A percentile compares a stretch with the other conserved stretches of the same genome.
phyloP scores from a whole-genome alignment of 2,797 vertebrate species.

The Platalea minor region DNA sequence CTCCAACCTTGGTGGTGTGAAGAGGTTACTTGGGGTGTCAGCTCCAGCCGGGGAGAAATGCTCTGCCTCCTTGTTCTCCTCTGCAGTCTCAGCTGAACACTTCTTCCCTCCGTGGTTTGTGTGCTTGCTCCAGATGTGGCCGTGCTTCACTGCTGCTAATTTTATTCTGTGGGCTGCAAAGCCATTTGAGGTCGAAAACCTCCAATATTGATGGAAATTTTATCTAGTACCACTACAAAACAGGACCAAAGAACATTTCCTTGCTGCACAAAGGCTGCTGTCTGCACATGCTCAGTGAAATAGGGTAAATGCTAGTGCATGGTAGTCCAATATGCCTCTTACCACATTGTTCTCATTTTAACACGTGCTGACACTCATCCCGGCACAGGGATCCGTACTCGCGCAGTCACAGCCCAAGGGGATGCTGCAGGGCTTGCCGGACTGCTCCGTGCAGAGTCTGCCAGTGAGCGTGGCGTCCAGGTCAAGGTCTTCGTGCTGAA shows the following conservation, averaged over 20 bases:
- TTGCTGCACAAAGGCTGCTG: background rate
- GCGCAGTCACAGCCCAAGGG: too few relatives aligned
- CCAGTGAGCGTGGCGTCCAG: too few relatives aligned
- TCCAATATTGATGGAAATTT: background rate
- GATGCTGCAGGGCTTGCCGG: background rate
- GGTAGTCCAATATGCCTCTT: background rate
- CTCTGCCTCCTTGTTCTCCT: background rate
- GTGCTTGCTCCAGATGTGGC: background rate
- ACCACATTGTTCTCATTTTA: background rate
- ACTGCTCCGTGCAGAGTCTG: rapidly evolving
- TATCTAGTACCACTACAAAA: background rate
- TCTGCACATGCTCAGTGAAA: background rate
- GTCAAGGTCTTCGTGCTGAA: background rate
- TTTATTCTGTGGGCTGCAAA: background rate
- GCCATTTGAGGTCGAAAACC: background rate
- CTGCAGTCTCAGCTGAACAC: background rate
- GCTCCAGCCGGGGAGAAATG: background rate
- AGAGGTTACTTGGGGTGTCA: background rate
- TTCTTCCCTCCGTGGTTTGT: background rate
- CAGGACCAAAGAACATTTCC: background rate
- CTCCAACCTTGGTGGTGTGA: background rate
- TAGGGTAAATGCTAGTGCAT: rapidly evolving
- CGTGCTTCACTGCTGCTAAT: background rate
- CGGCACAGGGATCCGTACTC: background rate
- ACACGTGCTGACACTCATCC: rapidly evolving